Conservation (phyloP, 2,797 vertebrate genomes). For the Centroberyx gerrardi region DNA sequence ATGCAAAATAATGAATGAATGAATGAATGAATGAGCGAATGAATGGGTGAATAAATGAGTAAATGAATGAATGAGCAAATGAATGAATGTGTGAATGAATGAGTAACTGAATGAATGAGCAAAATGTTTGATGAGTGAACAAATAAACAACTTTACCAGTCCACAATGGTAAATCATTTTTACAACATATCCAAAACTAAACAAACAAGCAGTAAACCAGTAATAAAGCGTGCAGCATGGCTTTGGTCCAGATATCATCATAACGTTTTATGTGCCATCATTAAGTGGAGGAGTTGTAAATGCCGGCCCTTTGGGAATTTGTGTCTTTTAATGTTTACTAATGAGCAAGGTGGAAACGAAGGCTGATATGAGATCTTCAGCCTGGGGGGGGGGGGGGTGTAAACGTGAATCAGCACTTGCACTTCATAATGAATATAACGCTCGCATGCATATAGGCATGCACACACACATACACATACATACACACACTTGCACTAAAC, state of each 20-base stretch:
- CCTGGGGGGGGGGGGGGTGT: background rate
- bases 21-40: background rate
- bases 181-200: too few species aligned
- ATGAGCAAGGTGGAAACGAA: conserved; percentile 30
- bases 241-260: background rate
- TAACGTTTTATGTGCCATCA: background rate
- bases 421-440: background rate
- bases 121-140: too few species aligned
- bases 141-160: too few species aligned
- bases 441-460: background rate
- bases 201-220: too few species aligned
- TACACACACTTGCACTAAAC: conserved; percentile 1
- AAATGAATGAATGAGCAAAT: background rate
- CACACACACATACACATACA: background rate
- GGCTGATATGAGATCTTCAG: background rate
- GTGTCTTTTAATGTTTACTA: conserved; percentile 33
- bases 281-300: conserved; percentile 12
- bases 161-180: too few species aligned
- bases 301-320: background rate
- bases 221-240: too few species aligned
- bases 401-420: background rate
- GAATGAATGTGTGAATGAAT: background rate
- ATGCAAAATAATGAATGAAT: background rate
- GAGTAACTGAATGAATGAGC: too few species aligned
- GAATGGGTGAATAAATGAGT: background rate